Percentiles rank a stretch among this genome's conserved stretches.
Conservation (phyloP, 2,797 vertebrate species). For the Platalea minor region DNA sequence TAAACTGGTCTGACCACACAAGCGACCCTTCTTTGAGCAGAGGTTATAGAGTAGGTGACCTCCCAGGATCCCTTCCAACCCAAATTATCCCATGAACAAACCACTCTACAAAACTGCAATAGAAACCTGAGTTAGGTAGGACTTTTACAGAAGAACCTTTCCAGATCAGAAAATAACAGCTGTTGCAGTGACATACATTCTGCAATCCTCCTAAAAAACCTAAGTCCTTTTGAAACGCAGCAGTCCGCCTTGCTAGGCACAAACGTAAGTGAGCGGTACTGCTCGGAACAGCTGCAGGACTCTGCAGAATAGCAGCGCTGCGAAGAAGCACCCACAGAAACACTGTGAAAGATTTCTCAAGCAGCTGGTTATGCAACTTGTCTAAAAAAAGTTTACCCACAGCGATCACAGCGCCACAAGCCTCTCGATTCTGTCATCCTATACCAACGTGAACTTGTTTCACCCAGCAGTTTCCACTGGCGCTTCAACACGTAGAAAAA, state of each 20-base stretch:
- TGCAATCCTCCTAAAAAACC: neutral
- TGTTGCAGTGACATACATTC: neutral
- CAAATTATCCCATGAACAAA: neutral
- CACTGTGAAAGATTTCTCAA: neutral
- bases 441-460: neutral
- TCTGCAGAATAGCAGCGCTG: neutral
- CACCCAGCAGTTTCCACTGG: neutral
- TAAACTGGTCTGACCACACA: neutral
- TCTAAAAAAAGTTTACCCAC: neutral
- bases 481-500: fast-evolving
- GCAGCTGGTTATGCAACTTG: neutral
- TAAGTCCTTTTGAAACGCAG: neutral
- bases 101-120: neutral
- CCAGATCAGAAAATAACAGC: neutral
- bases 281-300: neutral
- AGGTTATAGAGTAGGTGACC: neutral
- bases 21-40: neutral
- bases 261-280: no score
- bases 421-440: neutral
- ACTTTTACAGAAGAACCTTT: neutral
- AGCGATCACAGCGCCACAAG: neutral
- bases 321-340: neutral
- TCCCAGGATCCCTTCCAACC: neutral
- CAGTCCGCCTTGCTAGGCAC: fast-evolving
- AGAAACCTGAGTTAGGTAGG: neutral